Conservation (phyloP, 2,113 vertebrate species). For the Pampusana beccarii region DNA sequence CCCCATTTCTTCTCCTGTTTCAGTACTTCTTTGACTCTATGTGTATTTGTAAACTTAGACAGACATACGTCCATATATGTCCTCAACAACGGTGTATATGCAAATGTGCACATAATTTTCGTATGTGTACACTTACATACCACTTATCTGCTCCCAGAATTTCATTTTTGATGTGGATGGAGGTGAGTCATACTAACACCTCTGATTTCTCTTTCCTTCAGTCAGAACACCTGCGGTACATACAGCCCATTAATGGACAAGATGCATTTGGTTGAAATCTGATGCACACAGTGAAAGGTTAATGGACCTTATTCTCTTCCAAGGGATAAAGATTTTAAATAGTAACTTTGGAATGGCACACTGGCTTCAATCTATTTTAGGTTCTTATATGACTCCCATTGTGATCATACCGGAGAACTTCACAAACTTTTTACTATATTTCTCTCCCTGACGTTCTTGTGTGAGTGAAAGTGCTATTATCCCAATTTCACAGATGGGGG, state of each 20-base stretch:
- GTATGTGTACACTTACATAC: neutral
- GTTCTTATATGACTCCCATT: slow-evolving; percentile 61
- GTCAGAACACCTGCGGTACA: slow-evolving; percentile 36
- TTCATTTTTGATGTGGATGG: neutral
- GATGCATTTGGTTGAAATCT: slow-evolving; percentile 61
- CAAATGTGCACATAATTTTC: neutral
- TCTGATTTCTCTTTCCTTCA: slow-evolving; percentile 32
- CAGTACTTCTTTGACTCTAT: neutral
- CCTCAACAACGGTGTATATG: neutral
- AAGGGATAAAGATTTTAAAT: slow-evolving; percentile 62
- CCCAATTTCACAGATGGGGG: slow-evolving; percentile 50
- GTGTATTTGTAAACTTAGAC: neutral
- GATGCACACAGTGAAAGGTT: slow-evolving; percentile 58
- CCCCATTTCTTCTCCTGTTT: neutral
- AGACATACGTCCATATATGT: neutral
- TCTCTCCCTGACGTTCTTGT: neutral
- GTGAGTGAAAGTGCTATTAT: slow-evolving; percentile 35
- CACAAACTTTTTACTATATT: slow-evolving; percentile 65
- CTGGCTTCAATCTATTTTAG: slow-evolving; percentile 66
- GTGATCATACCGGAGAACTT: slow-evolving; percentile 33
- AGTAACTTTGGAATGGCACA: slow-evolving; percentile 52
- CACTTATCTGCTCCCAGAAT: neutral
- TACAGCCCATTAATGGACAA: slow-evolving; percentile 62
- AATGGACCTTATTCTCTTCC: slow-evolving; percentile 65
- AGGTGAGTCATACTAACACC: slow-evolving; percentile 7